Conservation (phyloP, 2,797 vertebrate species). For the Anniella stebbinsi region DNA sequence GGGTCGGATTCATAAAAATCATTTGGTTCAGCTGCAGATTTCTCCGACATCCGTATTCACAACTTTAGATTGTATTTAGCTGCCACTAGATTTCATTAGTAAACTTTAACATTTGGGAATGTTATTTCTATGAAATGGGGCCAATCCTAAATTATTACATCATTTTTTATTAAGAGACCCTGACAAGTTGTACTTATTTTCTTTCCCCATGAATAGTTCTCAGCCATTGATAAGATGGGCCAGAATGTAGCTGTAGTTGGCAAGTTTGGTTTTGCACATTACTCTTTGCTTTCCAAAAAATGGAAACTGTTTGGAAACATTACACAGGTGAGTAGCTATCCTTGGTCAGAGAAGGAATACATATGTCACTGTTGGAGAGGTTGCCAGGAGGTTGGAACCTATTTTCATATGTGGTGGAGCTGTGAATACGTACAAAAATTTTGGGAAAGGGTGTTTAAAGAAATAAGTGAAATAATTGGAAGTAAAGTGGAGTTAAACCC, state of each 20-base stretch:
- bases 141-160: neutral
- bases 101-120: neutral
- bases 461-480: no score
- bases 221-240: constrained; percentile 94
- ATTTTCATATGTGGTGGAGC: no score
- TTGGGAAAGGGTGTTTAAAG: no score
- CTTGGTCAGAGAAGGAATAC: neutral
- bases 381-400: no score
- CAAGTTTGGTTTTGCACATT: constrained; percentile 97
- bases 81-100: neutral
- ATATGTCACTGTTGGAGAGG: neutral
- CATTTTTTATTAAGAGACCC: neutral
- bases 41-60: neutral
- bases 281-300: constrained; percentile 95
- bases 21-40: no score
- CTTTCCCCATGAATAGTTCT: constrained; percentile 84
- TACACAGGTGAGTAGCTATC: constrained; percentile 88
- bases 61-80: constrained; percentile 6
- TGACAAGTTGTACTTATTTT: neutral
- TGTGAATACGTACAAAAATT: no score
- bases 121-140: neutral
- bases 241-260: constrained; percentile 97
- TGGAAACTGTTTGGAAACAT: constrained; percentile 99
- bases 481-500: no score
- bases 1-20: no score